These are phyloP conservation scores for Ceratosolen fusciceps DNA, from an alignment of 1,140 invertebrate species.

Conservation along the genomic window DNA sequence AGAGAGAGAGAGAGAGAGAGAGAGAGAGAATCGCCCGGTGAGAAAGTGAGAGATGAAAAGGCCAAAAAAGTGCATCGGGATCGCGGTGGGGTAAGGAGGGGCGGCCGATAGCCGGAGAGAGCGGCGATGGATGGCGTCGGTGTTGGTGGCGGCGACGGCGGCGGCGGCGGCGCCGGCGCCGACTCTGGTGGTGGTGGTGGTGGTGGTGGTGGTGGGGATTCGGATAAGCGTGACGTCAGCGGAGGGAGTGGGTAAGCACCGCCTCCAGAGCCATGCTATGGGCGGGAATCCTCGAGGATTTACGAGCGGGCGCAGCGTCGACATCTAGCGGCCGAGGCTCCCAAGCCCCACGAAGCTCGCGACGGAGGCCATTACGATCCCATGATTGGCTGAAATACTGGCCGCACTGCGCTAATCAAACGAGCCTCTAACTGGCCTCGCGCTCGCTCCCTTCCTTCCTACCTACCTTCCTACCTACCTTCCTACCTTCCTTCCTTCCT, in stretches of 20 bases:
- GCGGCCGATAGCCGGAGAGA: neutral
- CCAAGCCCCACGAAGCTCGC: constrained; percentile 30
- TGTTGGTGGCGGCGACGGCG: neutral
- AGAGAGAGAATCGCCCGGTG: too few relatives aligned
- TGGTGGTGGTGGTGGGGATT: constrained; percentile 49
- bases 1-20: too few relatives aligned
- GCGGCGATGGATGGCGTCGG: neutral
- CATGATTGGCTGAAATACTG: constrained; percentile 66
- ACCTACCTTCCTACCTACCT: neutral
- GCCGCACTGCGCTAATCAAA: constrained; percentile 67
- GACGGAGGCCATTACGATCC: constrained; percentile 69
- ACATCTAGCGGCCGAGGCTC: constrained; percentile 62
- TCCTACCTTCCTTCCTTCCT: neutral
- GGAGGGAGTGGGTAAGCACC: constrained; percentile 57
- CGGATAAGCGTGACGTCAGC: constrained; percentile 36
- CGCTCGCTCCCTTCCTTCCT: neutral
- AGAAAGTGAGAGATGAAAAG: neutral
- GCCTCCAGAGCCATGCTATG: constrained; percentile 64
- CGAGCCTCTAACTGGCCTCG: constrained; percentile 62
- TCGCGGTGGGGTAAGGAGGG: too few relatives aligned
- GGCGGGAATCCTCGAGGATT: constrained; percentile 70
- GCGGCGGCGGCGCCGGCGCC: neutral
- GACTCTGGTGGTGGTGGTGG: neutral
- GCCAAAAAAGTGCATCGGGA: too few relatives aligned
- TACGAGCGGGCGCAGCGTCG: constrained; percentile 62